Conservation (phyloP, 2,888 invertebrate species). For the Agriotes lineatus region DNA sequence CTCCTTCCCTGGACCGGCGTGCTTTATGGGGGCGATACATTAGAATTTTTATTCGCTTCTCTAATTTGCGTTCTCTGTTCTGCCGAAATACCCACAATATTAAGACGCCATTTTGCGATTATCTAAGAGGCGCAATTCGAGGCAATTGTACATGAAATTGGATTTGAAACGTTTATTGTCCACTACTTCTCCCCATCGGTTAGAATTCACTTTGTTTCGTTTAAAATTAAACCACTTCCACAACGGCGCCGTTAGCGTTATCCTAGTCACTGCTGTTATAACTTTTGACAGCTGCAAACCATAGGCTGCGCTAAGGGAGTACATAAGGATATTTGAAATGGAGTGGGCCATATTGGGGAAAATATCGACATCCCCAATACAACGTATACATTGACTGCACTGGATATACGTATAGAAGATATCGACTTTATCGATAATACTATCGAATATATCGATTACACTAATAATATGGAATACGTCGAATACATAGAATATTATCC, state of each 20-base stretch:
- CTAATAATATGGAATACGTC: too few relatives aligned
- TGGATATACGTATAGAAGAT: too few relatives aligned
- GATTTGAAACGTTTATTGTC: constrained; percentile 1
- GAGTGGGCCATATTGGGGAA: too few relatives aligned
- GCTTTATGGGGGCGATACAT: constrained; percentile 31
- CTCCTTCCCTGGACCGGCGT: constrained; percentile 28
- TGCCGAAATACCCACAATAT: constrained; percentile 25
- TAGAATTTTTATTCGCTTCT: constrained; percentile 30
- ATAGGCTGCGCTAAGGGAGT: too few relatives aligned
- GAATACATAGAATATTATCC: too few relatives aligned
- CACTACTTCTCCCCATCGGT: too few relatives aligned
- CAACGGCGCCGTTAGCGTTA: constrained; percentile 3
- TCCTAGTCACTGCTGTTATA: background rate
- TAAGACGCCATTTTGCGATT: background rate
- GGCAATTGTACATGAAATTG: constrained; percentile 22
- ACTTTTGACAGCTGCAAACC: constrained; percentile 7
- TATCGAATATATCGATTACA: too few relatives aligned
- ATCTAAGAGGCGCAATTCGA: constrained; percentile 7
- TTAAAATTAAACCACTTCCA: constrained; percentile 22
- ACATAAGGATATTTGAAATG: too few relatives aligned
- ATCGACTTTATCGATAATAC: too few relatives aligned
- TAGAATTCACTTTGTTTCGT: constrained; percentile 29
- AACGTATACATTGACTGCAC: too few relatives aligned
- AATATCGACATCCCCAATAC: too few relatives aligned
- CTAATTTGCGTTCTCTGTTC: constrained; percentile 29